These are phyloP conservation scores for Orthosia gothica DNA, from an alignment of 2,888 invertebrate species.

Conservation along the genomic window DNA sequence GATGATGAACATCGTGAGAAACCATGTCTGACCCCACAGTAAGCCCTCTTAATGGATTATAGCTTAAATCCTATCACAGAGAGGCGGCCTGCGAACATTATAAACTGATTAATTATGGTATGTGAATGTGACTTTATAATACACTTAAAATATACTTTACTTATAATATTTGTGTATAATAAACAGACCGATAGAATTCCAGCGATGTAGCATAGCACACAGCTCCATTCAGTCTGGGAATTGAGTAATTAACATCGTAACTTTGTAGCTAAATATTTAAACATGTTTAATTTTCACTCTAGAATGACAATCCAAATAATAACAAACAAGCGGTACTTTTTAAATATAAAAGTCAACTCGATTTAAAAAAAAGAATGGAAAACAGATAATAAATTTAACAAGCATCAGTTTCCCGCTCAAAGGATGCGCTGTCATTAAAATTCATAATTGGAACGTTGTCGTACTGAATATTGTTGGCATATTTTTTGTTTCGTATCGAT, in stretches of 20 bases:
- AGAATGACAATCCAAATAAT: not conserved
- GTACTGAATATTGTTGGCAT: not conserved
- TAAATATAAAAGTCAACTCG: not conserved
- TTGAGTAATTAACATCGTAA: conserved; percentile 10
- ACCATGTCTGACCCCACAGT: no score
- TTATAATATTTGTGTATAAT: no score
- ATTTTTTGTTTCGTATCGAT: conserved; percentile 39
- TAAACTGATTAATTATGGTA: no score
- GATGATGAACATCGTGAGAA: no score
- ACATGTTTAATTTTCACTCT: not conserved
- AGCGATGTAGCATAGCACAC: conserved; percentile 1
- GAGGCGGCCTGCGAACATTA: no score
- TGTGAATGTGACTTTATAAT: no score
- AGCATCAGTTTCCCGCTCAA: not conserved
- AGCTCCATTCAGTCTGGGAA: not conserved
- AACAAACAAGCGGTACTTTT: not conserved
- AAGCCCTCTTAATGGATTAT: no score
- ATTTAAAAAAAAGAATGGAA: not conserved
- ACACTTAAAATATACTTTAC: no score
- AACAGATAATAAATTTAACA: not conserved
- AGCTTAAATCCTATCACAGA: no score
- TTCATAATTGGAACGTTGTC: conserved; percentile 1
- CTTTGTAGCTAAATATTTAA: not conserved
- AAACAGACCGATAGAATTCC: not conserved
- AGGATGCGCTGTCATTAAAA: not conserved